Conservation (phyloP, 2,113 vertebrate genomes). For the Marmota monax region DNA sequence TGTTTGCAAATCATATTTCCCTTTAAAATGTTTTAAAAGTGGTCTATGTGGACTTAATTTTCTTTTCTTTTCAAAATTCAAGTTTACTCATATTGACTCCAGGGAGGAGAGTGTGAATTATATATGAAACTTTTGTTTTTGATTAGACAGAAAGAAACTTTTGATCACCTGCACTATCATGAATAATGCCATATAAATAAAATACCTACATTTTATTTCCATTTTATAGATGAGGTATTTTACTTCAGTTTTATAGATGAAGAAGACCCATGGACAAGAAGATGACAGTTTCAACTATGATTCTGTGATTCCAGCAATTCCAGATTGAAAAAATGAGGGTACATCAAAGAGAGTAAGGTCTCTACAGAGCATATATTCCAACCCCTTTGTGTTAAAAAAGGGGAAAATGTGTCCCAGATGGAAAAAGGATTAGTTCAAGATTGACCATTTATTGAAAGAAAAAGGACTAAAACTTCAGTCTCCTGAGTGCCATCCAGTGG, state of each 20-base stretch:
- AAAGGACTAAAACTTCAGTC: background rate
- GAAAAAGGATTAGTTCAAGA: background rate
- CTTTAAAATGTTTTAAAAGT: background rate
- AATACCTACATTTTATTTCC: background rate
- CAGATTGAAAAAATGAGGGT: background rate
- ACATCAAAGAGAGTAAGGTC: background rate
- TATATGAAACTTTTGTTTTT: background rate
- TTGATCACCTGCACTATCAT: background rate
- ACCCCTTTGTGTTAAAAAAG: background rate
- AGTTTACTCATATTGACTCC: constrained; percentile 7
- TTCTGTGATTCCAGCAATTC: background rate
- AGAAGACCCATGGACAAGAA: background rate
- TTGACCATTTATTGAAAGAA: background rate
- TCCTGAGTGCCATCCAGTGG: background rate
- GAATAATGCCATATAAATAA: background rate
- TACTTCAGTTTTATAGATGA: background rate
- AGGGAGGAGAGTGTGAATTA: background rate
- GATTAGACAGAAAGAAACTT: background rate
- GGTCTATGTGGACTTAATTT: background rate
- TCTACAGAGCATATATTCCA: background rate
- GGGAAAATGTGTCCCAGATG: background rate
- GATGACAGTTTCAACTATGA: background rate
- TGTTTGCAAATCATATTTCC: constrained; percentile 19
- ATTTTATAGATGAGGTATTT: constrained; percentile 21
- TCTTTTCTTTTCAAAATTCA: background rate